Percentiles rank a stretch among this genome's conserved stretches.
Evolutionary conservation across 2,113 vertebrate species (phyloP).

Genomic region (Clupea harengus): DNA sequence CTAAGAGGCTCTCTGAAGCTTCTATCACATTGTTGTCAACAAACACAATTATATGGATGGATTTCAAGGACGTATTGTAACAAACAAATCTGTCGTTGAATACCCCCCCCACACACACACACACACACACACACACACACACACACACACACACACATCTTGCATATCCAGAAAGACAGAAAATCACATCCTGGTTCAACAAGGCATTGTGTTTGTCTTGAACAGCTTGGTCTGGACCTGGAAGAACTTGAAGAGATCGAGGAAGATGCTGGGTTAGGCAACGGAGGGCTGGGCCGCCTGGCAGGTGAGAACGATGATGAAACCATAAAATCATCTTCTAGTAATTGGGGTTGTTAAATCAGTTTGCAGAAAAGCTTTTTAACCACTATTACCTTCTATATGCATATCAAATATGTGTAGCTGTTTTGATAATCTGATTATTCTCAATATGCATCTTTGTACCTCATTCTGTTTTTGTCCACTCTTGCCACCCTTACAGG

Average conservation of each 20-base stretch:
- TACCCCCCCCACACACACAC: not conserved
- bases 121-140: not conserved
- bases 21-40: no score
- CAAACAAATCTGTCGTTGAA: no score
- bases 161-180: not conserved
- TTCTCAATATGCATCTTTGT: not conserved
- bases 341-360: no score
- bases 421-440: no score
- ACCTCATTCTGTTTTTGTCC: not conserved
- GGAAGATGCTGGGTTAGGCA: constrained; percentile 86
- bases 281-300: constrained; percentile 82
- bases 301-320: constrained; percentile 69
- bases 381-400: no score
- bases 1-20: no score
- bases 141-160: not conserved
- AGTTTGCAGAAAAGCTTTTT: no score
- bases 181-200: not conserved
- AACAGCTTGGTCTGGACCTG: constrained; percentile 81
- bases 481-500: no score
- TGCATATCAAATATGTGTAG: no score
- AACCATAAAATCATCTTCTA: no score
- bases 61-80: no score
- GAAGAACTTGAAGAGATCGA: constrained; percentile 88
- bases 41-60: no score
- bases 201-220: not conserved